phyloP scores from a whole-genome alignment of 2,797 vertebrate genomes.

The Pangasius mekongensis region DNA sequence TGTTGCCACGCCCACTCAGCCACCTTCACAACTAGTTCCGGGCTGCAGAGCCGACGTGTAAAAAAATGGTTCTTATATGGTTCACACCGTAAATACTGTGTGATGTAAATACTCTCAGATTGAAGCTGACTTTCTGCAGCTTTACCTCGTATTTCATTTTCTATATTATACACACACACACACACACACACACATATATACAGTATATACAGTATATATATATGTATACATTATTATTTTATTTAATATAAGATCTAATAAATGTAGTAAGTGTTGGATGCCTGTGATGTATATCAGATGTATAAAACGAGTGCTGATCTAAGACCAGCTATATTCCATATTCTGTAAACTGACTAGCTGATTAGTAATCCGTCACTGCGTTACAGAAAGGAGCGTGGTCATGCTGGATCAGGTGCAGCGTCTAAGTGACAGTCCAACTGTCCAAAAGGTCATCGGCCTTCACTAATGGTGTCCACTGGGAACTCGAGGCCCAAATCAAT shows the following conservation, averaged over 20 bases:
- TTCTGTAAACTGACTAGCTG: background rate
- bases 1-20: background rate
- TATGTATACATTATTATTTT: too few relatives aligned
- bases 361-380: background rate
- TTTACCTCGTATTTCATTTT: background rate
- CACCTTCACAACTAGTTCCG: background rate
- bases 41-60: background rate
- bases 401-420: conserved; percentile 52
- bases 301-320: background rate
- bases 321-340: background rate
- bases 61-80: background rate
- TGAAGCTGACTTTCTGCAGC: background rate
- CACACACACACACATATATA: too few relatives aligned
- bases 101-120: background rate
- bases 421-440: conserved; percentile 58
- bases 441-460: conserved; percentile 72
- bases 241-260: background rate
- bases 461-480: conserved; percentile 71
- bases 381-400: conserved; percentile 2
- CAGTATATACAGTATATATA: too few relatives aligned
- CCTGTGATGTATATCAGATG: background rate
- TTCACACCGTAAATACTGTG: background rate
- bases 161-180: too few relatives aligned
- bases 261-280: background rate
- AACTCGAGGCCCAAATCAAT: conserved; percentile 72